These are phyloP conservation scores for Coregonus sp. DNA, from an alignment of 2,797 vertebrate species.

Conservation along the genomic window DNA sequence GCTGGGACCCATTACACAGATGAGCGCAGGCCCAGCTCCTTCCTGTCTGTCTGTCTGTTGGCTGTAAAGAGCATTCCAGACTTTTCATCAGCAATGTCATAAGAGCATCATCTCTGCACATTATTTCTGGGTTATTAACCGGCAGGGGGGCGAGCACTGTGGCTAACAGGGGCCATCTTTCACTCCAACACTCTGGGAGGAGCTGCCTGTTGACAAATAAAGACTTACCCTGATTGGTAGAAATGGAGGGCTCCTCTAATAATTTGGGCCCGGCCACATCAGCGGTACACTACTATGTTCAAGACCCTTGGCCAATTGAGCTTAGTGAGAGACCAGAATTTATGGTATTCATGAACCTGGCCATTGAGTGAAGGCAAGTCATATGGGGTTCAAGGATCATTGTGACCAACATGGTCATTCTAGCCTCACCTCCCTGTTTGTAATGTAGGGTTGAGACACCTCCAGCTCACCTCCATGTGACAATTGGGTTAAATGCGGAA, in stretches of 20 bases:
- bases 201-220: constrained; percentile 68
- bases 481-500: no score
- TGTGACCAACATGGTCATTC: neutral
- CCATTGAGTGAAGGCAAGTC: neutral
- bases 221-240: constrained; percentile 42
- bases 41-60: constrained; percentile 47
- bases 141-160: constrained; percentile 55
- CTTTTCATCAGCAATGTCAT: constrained; percentile 77
- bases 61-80: constrained; percentile 61
- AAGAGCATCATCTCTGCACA: constrained; percentile 69
- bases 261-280: constrained; percentile 18
- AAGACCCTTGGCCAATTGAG: neutral
- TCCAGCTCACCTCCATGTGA: no score
- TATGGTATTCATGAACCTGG: neutral
- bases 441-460: neutral
- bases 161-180: constrained; percentile 65
- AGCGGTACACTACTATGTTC: constrained; percentile 31
- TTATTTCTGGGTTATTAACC: constrained; percentile 79
- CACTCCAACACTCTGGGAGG: constrained; percentile 56
- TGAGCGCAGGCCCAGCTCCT: constrained; percentile 55
- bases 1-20: constrained; percentile 60
- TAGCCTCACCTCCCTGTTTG: neutral
- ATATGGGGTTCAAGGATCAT: neutral
- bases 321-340: neutral
- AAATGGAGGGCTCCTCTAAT: constrained; percentile 38